These are phyloP conservation scores for Platichthys stellatus DNA, from an alignment of 2,113 vertebrate species.

Conservation along the genomic window DNA sequence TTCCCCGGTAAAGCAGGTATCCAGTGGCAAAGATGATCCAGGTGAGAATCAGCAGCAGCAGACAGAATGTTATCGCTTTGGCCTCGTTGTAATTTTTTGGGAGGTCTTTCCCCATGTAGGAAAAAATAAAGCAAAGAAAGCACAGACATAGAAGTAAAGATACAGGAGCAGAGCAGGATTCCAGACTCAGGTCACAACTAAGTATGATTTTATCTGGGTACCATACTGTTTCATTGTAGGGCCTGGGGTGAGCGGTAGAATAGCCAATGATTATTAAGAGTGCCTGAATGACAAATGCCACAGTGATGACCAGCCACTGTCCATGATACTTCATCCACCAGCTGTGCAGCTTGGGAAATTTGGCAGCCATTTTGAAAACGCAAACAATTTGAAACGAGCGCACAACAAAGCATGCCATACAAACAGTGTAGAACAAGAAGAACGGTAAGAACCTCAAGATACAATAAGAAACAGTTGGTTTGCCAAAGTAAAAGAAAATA, in stretches of 20 bases:
- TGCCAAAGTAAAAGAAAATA: constrained; percentile 83
- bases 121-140: constrained; percentile 84
- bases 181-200: constrained; percentile 56
- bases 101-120: constrained; percentile 89
- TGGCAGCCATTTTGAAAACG: constrained; percentile 88
- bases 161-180: neutral
- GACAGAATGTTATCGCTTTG: constrained; percentile 88
- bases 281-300: constrained; percentile 69
- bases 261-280: constrained; percentile 65
- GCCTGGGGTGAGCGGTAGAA: constrained; percentile 51
- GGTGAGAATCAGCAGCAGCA: constrained; percentile 83
- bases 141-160: constrained; percentile 71
- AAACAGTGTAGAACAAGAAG: constrained; percentile 78
- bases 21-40: constrained; percentile 81
- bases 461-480: constrained; percentile 74
- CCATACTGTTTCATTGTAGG: constrained; percentile 63
- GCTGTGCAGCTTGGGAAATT: constrained; percentile 74
- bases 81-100: constrained; percentile 92
- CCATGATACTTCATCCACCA: constrained; percentile 84
- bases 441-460: constrained; percentile 78
- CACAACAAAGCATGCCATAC: constrained; percentile 85
- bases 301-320: constrained; percentile 76
- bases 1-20: constrained; percentile 70
- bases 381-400: constrained; percentile 88
- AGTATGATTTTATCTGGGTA: constrained; percentile 77